Evolutionary conservation across 2,888 invertebrate genomes (phyloP), one percentile per base, ranked within the genome.

Genomic region (Piscicola geometra): DNA sequence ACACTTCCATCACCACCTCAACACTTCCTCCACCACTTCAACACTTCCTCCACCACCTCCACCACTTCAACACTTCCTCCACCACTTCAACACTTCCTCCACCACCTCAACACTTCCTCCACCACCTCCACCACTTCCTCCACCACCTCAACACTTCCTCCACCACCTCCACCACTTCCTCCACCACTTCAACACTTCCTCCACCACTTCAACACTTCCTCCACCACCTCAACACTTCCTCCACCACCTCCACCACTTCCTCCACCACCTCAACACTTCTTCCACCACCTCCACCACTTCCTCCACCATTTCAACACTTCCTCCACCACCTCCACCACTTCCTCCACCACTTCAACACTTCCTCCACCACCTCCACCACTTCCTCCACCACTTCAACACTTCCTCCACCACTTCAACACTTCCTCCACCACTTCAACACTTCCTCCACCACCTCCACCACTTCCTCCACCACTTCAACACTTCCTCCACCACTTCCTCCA

Each of bases 301-400:
- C 41, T 9, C 41, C 5, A 5, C 5, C 41, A n/a, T n/a, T 9
- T 15, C 5, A 5, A 41, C 41, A 41, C 52, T 18, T 52, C 15
- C 52, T 18, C 18, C 52, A 52, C 21, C 52, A 52, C 52, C 21
- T 18, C 52, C n/a, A n/a, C 52, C 25, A 74, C 77, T n/a, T n/a
- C 21, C 12, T 3, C n/a, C n/a, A n/a, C n/a, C n/a, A n/a, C n/a
- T n/a, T n/a, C n/a, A n/a, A n/a, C n/a, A n/a, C n/a, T n/a, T n/a
- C n/a, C 5, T 15, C 33, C 35, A 15, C 15, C 21, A 36, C n/a
- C 25, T 30, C 36, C 25, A 21, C 5, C 66, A n/a, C n/a, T n/a
- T n/a, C n/a, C n/a, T n/a, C n/a, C n/a, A n/a, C n/a, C 33, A 36
- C 25, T 1, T 25, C 33, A 69, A 33, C 30, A 41, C 47, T 12